phyloP scores from a whole-genome alignment of 2,113 vertebrate species.

The Vireo altiloquus region DNA sequence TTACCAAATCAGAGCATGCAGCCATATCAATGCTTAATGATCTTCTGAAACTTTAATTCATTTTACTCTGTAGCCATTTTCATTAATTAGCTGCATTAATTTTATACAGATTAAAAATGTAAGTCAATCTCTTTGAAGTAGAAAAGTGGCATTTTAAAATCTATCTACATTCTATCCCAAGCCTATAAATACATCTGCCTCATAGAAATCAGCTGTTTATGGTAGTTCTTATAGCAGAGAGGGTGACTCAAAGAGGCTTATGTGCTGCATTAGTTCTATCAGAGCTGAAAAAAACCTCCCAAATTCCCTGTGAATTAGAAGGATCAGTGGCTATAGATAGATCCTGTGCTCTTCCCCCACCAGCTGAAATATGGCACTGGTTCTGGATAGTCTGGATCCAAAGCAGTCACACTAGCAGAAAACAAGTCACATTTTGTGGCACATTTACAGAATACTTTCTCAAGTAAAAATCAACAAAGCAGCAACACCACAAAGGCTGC shows the following conservation, averaged over 20 bases:
- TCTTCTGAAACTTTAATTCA: conserved; percentile 18
- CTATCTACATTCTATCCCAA: background rate
- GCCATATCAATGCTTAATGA: background rate
- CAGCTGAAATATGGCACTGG: background rate
- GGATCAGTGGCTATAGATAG: conserved; percentile 12
- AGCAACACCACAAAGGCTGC: background rate
- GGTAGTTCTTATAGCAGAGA: conserved; percentile 21
- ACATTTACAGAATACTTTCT: background rate
- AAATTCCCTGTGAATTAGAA: conserved; percentile 25
- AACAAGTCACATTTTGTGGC: background rate
- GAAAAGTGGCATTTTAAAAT: conserved; percentile 28
- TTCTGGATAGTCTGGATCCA: background rate
- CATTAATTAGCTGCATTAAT: conserved; percentile 29
- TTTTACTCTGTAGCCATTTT: background rate
- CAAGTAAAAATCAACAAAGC: background rate
- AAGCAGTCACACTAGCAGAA: background rate
- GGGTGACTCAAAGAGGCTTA: conserved; percentile 57
- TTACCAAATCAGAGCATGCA: background rate
- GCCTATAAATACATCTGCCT: conserved; percentile 50
- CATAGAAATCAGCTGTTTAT: conserved; percentile 42
- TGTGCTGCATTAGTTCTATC: conserved; percentile 24
- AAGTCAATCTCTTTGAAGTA: conserved; percentile 6
- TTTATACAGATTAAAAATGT: conserved; percentile 20
- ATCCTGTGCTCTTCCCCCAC: background rate
- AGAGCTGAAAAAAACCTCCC: background rate